Evolutionary conservation across 2,888 invertebrate genomes (phyloP), one percentile per base, ranked within the genome.

Genomic region (Parnassius mnemosyne): DNA sequence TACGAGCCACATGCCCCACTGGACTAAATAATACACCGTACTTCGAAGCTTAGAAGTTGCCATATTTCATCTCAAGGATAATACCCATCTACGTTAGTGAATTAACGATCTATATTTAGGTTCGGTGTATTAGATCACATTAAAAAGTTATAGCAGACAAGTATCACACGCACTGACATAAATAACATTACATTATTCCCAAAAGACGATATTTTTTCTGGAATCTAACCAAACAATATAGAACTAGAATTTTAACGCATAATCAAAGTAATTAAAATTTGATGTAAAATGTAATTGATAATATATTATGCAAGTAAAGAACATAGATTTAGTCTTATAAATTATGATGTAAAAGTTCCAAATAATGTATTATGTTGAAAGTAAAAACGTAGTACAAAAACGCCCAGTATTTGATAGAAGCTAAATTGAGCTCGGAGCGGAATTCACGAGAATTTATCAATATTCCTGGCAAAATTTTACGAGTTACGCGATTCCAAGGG

Each of bases 381-480:
- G 63, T 67, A 66, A 54, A 60, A 60, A 57, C 44, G 61, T 64
- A 50, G 66, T 69, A 69, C 70, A 73, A 76, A 77, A 80, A 75
- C 71, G 72, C 72, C 67, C 70, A 75, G 75, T 76, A 81, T 81
- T 82, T 74, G 71, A 73, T 69, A 75, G 72, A 72, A 69, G 64
- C 71, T 69, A 67, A 69, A 73, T 68, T 69, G 74, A 76, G 77
- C 80, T 79, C 67, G 68, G 71, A 65, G 67, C 71, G 81, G 83
- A 84, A 86, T 87, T 84, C 81, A 78, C 77, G 80, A 85, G 81
- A 78, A 81, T 86, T 83, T 85, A 81, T 85, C 84, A 87, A 88
- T 88, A 88, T 84, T 87, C 84, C 81, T 81, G 80, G 80, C 78
- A 74, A 75, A 81, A 81, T 83, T 80, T 79, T 75, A 73, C 72